phyloP scores from a whole-genome alignment of 2,888 invertebrate genomes.

The Agrotis puta region DNA sequence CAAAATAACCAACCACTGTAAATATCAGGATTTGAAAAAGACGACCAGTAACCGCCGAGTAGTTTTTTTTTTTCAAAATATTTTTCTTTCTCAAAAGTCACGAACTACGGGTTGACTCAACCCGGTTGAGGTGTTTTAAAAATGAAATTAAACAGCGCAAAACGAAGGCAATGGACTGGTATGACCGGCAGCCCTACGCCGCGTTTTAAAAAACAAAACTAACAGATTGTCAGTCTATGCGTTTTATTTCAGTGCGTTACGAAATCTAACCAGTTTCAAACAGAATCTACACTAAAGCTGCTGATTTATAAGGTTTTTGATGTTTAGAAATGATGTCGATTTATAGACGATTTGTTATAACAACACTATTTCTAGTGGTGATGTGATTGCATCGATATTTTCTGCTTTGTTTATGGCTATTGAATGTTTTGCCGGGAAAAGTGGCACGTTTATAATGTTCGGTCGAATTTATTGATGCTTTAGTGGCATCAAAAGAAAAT shows the following conservation, averaged over 20 bases:
- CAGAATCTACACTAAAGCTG: conserved; percentile 9
- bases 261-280: conserved; percentile 42
- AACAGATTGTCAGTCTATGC: conserved; percentile 32
- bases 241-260: conserved; percentile 64
- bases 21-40: neutral
- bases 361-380: conserved; percentile 16
- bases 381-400: conserved; percentile 26
- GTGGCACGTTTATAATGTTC: neutral
- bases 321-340: conserved; percentile 23
- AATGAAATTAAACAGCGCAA: neutral
- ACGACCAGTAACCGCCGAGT: neutral
- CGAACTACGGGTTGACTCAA: neutral
- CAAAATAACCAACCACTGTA: too few species aligned
- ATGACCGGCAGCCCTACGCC: conserved; percentile 33
- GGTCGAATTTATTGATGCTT: conserved; percentile 8
- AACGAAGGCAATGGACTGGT: neutral
- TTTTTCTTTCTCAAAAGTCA: neutral
- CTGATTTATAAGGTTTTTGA: conserved; percentile 9
- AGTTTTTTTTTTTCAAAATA: neutral
- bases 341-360: conserved; percentile 27
- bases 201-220: conserved; percentile 37
- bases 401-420: conserved; percentile 16
- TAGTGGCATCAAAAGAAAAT: neutral
- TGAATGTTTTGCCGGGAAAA: conserved; percentile 22
- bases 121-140: neutral